Percentiles rank a stretch among this genome's conserved stretches.
Evolutionary conservation across 2,888 invertebrate genomes (phyloP).

Genomic region (Acrobasis repandana): DNA sequence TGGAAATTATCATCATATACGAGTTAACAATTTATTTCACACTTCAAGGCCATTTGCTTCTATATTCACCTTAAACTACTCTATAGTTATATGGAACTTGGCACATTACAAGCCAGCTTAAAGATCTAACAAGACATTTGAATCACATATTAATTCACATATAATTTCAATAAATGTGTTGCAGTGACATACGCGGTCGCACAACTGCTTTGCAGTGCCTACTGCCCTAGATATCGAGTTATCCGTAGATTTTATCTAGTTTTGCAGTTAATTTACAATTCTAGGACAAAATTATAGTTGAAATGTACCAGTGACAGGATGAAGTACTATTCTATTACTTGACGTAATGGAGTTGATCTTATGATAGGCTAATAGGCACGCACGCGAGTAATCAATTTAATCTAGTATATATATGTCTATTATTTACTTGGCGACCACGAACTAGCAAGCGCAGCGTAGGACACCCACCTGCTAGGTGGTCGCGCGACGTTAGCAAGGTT

Average conservation of each 20-base stretch:
- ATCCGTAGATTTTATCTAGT: conserved; percentile 21
- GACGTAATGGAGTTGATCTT: background rate
- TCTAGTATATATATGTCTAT: no score
- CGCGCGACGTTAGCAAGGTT: no score
- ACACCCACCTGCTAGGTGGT: no score
- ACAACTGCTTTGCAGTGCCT: conserved; percentile 3
- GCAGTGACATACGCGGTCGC: conserved; percentile 1
- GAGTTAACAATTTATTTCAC: no score
- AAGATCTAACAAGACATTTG: background rate
- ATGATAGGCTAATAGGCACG: background rate
- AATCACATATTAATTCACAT: conserved; percentile 7
- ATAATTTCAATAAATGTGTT: conserved; percentile 7
- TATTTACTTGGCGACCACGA: no score
- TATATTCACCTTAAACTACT: no score
- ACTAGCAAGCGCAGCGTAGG: no score
- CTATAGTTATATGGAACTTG: background rate
- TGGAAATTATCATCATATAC: no score
- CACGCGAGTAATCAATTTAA: background rate
- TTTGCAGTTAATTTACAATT: conserved; percentile 9
- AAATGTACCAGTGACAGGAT: background rate
- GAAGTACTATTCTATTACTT: background rate
- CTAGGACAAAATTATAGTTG: conserved; percentile 9
- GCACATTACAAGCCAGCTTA: conserved; percentile 3
- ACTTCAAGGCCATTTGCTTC: no score
- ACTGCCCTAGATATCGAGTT: conserved; percentile 20